phyloP scores from a whole-genome alignment of 2,797 vertebrate genomes.

The Gymnothorax javanicus region DNA sequence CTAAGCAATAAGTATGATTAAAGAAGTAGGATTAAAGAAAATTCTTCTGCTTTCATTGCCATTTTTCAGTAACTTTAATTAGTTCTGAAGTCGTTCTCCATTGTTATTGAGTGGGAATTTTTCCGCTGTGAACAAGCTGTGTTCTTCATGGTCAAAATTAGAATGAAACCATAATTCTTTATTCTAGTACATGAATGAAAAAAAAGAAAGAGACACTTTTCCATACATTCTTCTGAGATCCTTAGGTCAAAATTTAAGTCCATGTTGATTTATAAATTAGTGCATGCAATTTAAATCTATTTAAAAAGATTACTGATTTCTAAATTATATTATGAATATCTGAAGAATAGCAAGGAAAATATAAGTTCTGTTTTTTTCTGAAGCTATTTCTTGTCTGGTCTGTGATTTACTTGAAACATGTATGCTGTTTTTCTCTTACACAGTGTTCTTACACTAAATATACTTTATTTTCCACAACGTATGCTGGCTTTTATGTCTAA shows the following conservation, averaged over 20 bases:
- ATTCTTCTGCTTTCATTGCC: background rate
- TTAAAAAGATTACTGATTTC: background rate
- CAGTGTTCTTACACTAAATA: background rate
- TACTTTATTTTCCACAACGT: background rate
- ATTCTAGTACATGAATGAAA: background rate
- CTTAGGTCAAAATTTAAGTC: background rate
- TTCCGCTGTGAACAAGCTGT: background rate
- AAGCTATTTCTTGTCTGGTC: too few relatives aligned
- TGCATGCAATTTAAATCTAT: background rate
- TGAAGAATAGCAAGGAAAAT: too few relatives aligned
- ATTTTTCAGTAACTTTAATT: background rate
- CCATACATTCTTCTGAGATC: slow-evolving; percentile 1
- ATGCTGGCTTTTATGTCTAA: background rate
- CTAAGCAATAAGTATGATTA: slow-evolving; percentile 9
- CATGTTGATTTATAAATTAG: background rate
- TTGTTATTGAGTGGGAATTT: background rate
- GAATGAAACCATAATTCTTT: background rate
- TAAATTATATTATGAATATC: too few relatives aligned
- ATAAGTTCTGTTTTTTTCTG: too few relatives aligned
- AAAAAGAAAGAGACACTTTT: slow-evolving; percentile 11
- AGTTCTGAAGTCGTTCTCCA: background rate
- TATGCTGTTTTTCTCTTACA: background rate
- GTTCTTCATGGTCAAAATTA: background rate
- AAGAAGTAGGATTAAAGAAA: background rate
- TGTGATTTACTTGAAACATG: too few relatives aligned